Base-by-base conservation (phyloP, 2,888 invertebrate species). In the Aphelenchoides bicaudatus region DNA sequence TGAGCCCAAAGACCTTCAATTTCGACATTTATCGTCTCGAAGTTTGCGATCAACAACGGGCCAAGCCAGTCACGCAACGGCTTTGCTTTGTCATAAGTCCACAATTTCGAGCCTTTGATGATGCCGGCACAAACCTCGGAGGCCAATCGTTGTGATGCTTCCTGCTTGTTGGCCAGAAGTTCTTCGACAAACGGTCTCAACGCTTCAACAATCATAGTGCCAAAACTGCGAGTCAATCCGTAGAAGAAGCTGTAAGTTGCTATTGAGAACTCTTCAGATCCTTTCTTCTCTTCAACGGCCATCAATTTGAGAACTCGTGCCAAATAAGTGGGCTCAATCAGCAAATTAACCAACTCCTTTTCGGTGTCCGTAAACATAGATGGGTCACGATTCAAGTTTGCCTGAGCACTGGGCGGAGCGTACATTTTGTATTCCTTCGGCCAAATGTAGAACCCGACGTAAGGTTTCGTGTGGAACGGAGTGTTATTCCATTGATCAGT, bases 61-160 rank as follows among this genome's bases (percentile, higher is more conserved):
- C 84, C 75, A 4, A 88, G 79, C 61, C 82, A 81, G 0, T 79
- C 73, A 84, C 88, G 88, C 78, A 90, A 76, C 0, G 81, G 79
- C 1, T 82, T 75, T 0, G 86, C 84, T 81, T 67, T 66, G 43
- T 68, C 69, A 50, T 65, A 68, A 13, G 57, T 60, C 76, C 76
- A 76, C 39, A 76, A 39, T 49, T 75, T 77, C 2, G 87, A 85
- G 1, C 90, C 90, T n/a, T 86, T 82, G 21, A 91, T 83, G 0
- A 89, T 80, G 0, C 89, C 85, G n/a, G 88, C 85, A 2, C 88
- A 84, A 39, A 89, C 84, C 81, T 91, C 91, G 0, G 89, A 86
- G 0, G 88, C 89, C 80, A 89, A 88, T 39, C 89, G 84, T 77
- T 91, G 91, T 71, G 85, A 85, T 64, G 87, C 86, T 78, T 90